Percentiles rank a stretch among this genome's conserved stretches.
Evolutionary conservation across 2,797 vertebrate genomes (phyloP).

Genomic region (Crenuchus spilurus): DNA sequence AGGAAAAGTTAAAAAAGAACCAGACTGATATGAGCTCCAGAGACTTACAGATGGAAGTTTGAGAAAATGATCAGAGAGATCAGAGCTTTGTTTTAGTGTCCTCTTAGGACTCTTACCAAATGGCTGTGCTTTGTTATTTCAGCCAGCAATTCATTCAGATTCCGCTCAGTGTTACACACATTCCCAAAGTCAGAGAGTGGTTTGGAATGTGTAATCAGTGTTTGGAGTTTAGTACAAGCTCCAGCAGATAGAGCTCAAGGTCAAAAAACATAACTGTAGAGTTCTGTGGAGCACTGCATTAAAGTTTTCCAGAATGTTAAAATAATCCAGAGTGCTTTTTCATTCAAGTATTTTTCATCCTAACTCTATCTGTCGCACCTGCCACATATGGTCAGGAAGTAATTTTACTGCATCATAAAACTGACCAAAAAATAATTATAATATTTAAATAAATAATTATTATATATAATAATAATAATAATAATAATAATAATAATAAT

Average conservation of each 20-base stretch:
- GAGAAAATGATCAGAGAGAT: conserved; percentile 3
- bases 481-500: too few relatives aligned
- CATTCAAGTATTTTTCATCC: too few relatives aligned
- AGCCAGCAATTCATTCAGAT: not conserved
- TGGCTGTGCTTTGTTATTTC: conserved; percentile 6
- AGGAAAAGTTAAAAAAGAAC: too few relatives aligned
- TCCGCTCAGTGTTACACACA: not conserved
- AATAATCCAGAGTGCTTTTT: too few relatives aligned
- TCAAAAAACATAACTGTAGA: not conserved
- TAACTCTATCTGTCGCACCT: too few relatives aligned
- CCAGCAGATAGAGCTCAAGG: not conserved
- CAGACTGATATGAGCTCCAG: not conserved
- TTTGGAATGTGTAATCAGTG: not conserved
- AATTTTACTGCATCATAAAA: too few relatives aligned
- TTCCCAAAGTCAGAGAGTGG: not conserved
- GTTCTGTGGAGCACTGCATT: not conserved
- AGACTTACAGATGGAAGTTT: not conserved
- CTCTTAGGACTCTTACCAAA: not conserved
- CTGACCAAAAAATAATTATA: too few relatives aligned
- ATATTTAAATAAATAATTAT: too few relatives aligned
- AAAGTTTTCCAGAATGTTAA: too few relatives aligned
- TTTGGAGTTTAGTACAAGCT: not conserved
- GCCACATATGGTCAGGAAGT: too few relatives aligned
- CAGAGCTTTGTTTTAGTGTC: not conserved
- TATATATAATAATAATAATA: too few relatives aligned